Evolutionary conservation across 2,797 vertebrate species (phyloP).

Genomic region (Carcharodon carcharias): DNA sequence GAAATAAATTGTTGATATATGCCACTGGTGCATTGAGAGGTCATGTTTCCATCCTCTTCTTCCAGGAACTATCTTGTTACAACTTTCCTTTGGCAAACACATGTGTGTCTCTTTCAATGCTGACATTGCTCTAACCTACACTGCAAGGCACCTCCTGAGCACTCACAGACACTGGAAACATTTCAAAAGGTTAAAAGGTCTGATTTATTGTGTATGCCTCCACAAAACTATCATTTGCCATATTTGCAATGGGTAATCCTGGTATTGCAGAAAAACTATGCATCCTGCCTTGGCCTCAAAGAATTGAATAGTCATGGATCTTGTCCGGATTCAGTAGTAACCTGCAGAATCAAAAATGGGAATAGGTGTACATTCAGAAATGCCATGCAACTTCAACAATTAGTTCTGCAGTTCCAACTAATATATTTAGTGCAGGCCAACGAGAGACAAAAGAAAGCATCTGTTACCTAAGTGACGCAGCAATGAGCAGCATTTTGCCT

Average conservation of each 20-base stretch:
- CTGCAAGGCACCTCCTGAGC: neutral
- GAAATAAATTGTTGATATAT: neutral
- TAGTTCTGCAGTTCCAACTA: neutral
- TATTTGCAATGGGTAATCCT: neutral
- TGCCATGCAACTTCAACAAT: neutral
- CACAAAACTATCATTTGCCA: neutral
- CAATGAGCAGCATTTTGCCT: neutral
- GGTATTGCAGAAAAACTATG: neutral
- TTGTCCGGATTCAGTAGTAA: too few relatives aligned
- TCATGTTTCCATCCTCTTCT: neutral
- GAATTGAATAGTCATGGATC: too few relatives aligned
- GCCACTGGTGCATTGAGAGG: neutral
- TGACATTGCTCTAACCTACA: neutral
- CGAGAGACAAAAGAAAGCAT: neutral
- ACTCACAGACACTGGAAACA: neutral
- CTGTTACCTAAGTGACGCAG: neutral
- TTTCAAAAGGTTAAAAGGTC: neutral
- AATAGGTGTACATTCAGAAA: too few relatives aligned
- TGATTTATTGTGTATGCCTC: too few relatives aligned
- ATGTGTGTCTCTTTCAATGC: neutral
- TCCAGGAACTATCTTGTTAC: neutral
- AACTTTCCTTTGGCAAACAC: neutral
- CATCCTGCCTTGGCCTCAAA: too few relatives aligned
- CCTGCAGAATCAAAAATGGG: too few relatives aligned
- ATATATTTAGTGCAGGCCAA: neutral